These are phyloP conservation scores for Meganola albula DNA, from an alignment of 2,888 invertebrate genomes.

Conservation along the genomic window DNA sequence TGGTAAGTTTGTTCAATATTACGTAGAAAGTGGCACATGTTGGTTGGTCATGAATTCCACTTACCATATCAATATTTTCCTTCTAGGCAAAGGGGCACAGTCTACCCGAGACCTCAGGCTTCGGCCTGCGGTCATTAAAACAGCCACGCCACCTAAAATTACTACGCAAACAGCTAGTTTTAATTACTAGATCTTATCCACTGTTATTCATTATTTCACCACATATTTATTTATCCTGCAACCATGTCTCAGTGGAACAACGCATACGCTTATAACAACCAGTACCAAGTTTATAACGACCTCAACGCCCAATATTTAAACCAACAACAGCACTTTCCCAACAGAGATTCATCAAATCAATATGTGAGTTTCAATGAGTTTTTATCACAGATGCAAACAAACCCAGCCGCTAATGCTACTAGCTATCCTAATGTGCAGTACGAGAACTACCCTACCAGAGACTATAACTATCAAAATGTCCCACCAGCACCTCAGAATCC, in stretches of 20 bases:
- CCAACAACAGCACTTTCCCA: constrained; percentile 54
- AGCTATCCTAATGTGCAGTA: constrained; percentile 50
- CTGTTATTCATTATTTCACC: constrained; percentile 36
- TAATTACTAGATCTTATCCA: constrained; percentile 24
- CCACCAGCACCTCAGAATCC: constrained; percentile 47
- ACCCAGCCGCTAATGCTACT: constrained; percentile 33
- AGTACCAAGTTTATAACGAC: constrained; percentile 62
- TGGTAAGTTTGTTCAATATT: constrained; percentile 41
- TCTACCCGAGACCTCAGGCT: constrained; percentile 52
- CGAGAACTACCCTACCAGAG: constrained; percentile 49
- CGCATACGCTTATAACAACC: constrained; percentile 59
- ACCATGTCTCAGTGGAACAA: constrained; percentile 72
- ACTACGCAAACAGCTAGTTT: constrained; percentile 23
- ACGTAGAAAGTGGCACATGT: constrained; percentile 47
- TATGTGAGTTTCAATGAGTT: constrained; percentile 70
- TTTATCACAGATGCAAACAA: constrained; percentile 58
- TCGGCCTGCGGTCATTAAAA: constrained; percentile 61
- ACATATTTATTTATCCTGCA: constrained; percentile 26
- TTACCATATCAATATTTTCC: constrained; percentile 25
- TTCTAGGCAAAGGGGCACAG: constrained; percentile 42
- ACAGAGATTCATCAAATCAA: constrained; percentile 50
- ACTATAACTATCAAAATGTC: constrained; percentile 54
- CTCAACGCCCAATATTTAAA: constrained; percentile 50
- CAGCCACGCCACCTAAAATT: constrained; percentile 27
- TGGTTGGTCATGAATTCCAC: constrained; percentile 31